Conservation (phyloP, 2,113 vertebrate genomes). For the Calypte anna region DNA sequence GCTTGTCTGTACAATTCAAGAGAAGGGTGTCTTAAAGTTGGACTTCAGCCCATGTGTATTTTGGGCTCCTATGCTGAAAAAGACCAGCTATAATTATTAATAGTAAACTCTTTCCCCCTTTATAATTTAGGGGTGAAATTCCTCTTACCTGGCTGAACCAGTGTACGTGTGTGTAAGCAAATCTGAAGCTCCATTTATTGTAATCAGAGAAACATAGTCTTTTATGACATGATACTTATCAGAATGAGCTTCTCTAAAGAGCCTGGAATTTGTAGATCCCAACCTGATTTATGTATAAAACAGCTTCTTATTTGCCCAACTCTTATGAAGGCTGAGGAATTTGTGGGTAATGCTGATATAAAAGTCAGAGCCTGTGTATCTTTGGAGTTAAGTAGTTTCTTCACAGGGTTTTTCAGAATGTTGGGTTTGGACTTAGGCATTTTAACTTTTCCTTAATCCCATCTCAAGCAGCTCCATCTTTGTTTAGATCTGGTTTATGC, state of each 20-base stretch:
- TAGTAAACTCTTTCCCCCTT: neutral
- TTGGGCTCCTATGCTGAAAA: neutral
- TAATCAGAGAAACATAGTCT: neutral
- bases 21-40: neutral
- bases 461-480: neutral
- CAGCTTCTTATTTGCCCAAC: neutral
- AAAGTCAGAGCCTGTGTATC: neutral
- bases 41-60: neutral
- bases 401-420: neutral
- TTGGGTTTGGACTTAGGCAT: neutral
- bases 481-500: neutral
- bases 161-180: fast-evolving
- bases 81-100: neutral
- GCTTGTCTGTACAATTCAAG: neutral
- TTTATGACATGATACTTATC: neutral
- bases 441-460: neutral
- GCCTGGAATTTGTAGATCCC: neutral
- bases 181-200: neutral
- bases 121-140: neutral
- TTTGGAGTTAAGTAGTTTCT: neutral
- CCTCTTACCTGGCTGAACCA: neutral
- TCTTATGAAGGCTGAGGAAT: neutral
- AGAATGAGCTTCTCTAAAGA: neutral
- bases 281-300: neutral
- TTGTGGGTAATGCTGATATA: neutral